Evolutionary conservation across 2,113 vertebrate genomes (phyloP), one percentile per base, ranked within the genome.

Genomic region (Sialia sialis): DNA sequence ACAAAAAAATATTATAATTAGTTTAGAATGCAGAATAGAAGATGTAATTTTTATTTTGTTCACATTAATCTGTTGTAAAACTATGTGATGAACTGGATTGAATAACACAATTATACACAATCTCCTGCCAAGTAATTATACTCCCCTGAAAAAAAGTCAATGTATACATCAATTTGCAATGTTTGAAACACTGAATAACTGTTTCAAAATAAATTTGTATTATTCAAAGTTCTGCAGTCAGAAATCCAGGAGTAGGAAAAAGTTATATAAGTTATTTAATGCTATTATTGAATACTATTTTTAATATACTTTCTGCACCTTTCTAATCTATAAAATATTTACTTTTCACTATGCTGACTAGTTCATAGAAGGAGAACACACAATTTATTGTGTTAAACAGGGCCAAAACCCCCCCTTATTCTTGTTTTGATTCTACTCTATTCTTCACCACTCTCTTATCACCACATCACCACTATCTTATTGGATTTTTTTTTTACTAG

Each of bases 51-150:
- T 93, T 74, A 78, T 95, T 39, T 21, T 66, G 22, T 36, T 74
- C 36, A 43, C 41, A 66, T 93, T 73, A 55, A 0, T 75, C 59
- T 94, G 67, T 75, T 90, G 70, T 84, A 83, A 94, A 97, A 91
- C 68, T 92, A 62, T 76, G 52, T 58, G 38, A 59, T 89, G 83
- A 79, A 77, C 75, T 1, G 10, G 49, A 78, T 56, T 94, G 92
- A 94, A 91, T 95, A 91, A 95, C 84, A 70, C 38, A 90, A 93
- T 97, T 95, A 94, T 36, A 48, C 27, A 72, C 67, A 78, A 91
- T 95, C 95, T 95, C 30, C 69, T 95, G 85, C 68, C 62, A 69
- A 84, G 62, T 88, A 97, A 96, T 95, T 96, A 88, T 72, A 76
- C 14, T 68, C 26, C 55, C 48, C 60, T 85, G 60, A 95, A 89